Evolutionary conservation across 23 tunicate species (phyloP).

Genomic region (Styela plicata): DNA sequence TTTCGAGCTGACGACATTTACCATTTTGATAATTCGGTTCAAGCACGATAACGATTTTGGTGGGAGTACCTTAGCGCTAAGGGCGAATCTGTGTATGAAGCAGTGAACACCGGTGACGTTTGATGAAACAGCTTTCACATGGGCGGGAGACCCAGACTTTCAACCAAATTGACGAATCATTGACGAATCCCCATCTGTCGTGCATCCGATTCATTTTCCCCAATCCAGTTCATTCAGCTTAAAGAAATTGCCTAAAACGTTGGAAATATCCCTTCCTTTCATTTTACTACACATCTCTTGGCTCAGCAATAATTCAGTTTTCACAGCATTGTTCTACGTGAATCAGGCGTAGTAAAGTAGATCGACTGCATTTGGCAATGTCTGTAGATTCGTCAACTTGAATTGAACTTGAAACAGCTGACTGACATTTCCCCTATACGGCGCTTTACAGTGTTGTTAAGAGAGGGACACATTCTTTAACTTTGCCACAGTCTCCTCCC

Average conservation of each 20-base stretch:
- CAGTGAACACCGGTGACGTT: conserved; percentile 45
- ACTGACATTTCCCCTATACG: conserved; percentile 34
- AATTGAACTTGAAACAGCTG: conserved; percentile 9
- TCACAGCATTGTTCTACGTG: conserved; percentile 10
- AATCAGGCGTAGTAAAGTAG: no score
- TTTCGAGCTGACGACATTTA: no score
- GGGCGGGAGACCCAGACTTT: conserved; percentile 52
- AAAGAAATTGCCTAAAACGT: conserved; percentile 41
- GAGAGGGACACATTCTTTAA: conserved; percentile 34
- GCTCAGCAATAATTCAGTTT: conserved; percentile 34
- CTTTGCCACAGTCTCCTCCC: conserved; percentile 35
- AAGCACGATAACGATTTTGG: conserved; percentile 54
- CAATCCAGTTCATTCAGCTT: conserved; percentile 63
- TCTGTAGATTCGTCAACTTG: conserved; percentile 5
- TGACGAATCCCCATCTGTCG: conserved; percentile 53
- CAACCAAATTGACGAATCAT: conserved; percentile 51
- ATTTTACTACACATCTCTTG: no score
- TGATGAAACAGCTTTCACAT: conserved; percentile 60
- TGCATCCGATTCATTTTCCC: conserved; percentile 37
- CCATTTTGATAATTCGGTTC: conserved; percentile 43
- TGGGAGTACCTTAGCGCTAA: conserved; percentile 55
- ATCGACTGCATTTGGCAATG: conserved; percentile 16
- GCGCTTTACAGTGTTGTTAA: conserved; percentile 25
- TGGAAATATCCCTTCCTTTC: no score
- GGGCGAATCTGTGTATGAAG: conserved; percentile 51